Percentiles rank a stretch among this genome's conserved stretches.
Evolutionary conservation across 1,140 invertebrate species (phyloP).

Genomic region (Drosophila kepulauana): DNA sequence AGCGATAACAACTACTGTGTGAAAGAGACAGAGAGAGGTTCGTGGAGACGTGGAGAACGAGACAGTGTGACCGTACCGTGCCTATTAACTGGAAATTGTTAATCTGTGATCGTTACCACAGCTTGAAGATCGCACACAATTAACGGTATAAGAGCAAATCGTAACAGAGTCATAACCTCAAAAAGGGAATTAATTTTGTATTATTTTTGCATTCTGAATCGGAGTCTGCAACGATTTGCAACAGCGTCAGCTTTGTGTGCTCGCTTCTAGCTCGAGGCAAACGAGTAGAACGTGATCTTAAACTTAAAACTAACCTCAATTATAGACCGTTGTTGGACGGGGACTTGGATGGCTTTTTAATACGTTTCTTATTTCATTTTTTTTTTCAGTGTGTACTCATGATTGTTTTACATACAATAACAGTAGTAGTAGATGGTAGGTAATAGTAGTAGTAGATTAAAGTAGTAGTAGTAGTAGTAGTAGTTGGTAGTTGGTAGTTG

Average conservation of each 20-base stretch:
- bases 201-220: not conserved
- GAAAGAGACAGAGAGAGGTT: constrained; percentile 4
- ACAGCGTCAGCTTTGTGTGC: not conserved
- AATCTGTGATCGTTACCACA: constrained; percentile 10
- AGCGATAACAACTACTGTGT: constrained; percentile 11
- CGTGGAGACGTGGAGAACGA: constrained; percentile 1
- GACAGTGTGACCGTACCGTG: constrained; percentile 33
- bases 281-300: constrained; percentile 39
- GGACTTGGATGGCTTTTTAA: constrained; percentile 38
- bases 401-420: constrained; percentile 59
- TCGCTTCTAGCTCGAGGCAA: not conserved
- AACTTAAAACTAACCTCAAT: constrained; percentile 69
- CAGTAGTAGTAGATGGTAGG: constrained; percentile 37
- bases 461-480: constrained; percentile 47
- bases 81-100: not conserved
- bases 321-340: constrained; percentile 37
- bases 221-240: not conserved
- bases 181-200: not conserved
- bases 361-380: constrained; percentile 7
- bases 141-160: not conserved
- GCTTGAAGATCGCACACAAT: constrained; percentile 3
- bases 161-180: not conserved
- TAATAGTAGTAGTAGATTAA: constrained; percentile 41
- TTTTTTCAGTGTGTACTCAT: constrained; percentile 57
- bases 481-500: constrained; percentile 44